These are phyloP conservation scores for Hippasteria phrygiana DNA, from an alignment of 53 echinoderm and acorn worm genomes.

Conservation along the genomic window DNA sequence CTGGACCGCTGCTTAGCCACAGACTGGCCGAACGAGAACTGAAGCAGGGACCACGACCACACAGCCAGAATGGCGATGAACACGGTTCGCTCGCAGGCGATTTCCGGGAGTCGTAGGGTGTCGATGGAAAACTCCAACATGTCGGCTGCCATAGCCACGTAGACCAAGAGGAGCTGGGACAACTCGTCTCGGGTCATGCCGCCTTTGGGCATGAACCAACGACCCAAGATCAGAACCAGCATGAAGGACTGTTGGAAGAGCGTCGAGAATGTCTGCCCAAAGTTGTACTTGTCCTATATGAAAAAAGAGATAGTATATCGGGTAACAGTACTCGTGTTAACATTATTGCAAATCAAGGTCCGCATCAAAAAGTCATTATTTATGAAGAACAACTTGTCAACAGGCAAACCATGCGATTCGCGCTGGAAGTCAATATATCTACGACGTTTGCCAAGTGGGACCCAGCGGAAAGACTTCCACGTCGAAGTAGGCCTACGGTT, in stretches of 20 bases:
- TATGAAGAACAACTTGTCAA: too few species aligned
- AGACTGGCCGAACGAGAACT: slow-evolving; percentile 68
- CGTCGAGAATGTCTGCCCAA: slow-evolving; percentile 69
- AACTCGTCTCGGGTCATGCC: slow-evolving; percentile 74
- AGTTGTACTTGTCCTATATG: slow-evolving; percentile 76
- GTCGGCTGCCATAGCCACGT: slow-evolving; percentile 77
- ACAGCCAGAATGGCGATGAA: slow-evolving; percentile 49
- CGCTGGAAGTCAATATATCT: too few species aligned
- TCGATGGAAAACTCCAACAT: slow-evolving; percentile 81
- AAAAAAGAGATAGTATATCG: not conserved
- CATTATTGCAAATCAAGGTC: too few species aligned
- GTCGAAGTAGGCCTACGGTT: too few species aligned
- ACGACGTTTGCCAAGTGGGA: too few species aligned
- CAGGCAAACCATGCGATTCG: too few species aligned
- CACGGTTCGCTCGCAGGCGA: slow-evolving; percentile 58
- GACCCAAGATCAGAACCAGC: slow-evolving; percentile 68
- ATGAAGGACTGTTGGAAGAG: slow-evolving; percentile 74
- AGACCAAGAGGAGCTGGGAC: slow-evolving; percentile 68
- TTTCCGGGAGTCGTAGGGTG: slow-evolving; percentile 58
- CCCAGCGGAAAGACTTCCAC: too few species aligned
- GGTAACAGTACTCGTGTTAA: too few species aligned
- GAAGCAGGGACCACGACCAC: slow-evolving; percentile 74
- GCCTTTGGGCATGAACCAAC: slow-evolving; percentile 75
- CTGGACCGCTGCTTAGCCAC: slow-evolving; percentile 39
- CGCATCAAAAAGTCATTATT: too few species aligned